A percentile compares a stretch with the other conserved stretches of the same genome.
Evolutionary conservation across 2,797 vertebrate species (phyloP).

Genomic region (Esox masquinongy): DNA sequence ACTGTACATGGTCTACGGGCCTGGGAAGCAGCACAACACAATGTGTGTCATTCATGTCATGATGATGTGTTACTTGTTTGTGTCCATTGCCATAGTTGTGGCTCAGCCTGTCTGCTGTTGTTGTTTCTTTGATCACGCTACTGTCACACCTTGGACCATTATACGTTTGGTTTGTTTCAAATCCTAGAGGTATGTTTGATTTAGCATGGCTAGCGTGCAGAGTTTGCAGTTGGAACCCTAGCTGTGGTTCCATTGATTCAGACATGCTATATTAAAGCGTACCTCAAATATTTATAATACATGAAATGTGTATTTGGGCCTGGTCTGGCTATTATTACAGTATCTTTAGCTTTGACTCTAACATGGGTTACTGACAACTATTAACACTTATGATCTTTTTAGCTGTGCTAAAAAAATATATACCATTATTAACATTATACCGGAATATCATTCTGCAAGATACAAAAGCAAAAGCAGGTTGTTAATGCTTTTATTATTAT

Average conservation of each 20-base stretch:
- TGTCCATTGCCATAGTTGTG: slow-evolving; percentile 26
- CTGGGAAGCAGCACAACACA: background rate
- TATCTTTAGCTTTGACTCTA: background rate
- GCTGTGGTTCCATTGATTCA: background rate
- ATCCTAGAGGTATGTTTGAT: background rate
- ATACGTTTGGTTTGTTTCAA: background rate
- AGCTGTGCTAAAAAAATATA: slow-evolving; percentile 35
- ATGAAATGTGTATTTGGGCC: background rate
- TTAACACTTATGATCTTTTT: slow-evolving; percentile 19
- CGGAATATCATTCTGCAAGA: slow-evolving; percentile 31
- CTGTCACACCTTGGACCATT: slow-evolving; percentile 14
- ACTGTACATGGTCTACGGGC: background rate
- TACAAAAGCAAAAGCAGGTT: background rate
- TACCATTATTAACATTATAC: slow-evolving; percentile 21
- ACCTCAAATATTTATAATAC: background rate
- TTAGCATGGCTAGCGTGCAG: background rate
- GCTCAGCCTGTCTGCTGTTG: slow-evolving; percentile 1
- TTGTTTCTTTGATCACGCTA: slow-evolving; percentile 20
- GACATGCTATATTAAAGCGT: background rate
- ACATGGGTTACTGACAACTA: background rate
- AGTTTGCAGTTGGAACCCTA: background rate
- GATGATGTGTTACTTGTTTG: slow-evolving; percentile 8
- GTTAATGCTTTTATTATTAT: slow-evolving; percentile 30
- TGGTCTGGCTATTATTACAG: slow-evolving; percentile 4
- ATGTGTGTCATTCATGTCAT: slow-evolving; percentile 1